These are phyloP conservation scores for Bedellia somnulentella DNA, from an alignment of 2,888 invertebrate species.

Conservation along the genomic window DNA sequence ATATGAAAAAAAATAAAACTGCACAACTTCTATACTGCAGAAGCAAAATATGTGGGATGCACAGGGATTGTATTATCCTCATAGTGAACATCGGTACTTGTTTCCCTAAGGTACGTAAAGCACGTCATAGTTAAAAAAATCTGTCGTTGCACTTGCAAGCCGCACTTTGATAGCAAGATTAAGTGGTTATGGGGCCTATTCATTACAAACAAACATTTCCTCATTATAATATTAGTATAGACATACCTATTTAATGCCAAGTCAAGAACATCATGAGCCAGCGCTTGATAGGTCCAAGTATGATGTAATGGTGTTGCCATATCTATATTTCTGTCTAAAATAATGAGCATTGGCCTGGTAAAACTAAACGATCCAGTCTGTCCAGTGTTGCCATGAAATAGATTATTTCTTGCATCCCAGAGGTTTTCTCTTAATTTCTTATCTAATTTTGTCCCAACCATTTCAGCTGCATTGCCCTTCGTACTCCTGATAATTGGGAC, in stretches of 20 bases:
- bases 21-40: too few relatives aligned
- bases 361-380: constrained; percentile 80
- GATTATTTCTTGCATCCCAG: constrained; percentile 93
- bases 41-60: too few relatives aligned
- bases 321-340: constrained; percentile 93
- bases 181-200: too few relatives aligned
- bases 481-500: constrained; percentile 92
- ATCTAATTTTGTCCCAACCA: constrained; percentile 95
- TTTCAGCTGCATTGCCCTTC: constrained; percentile 95
- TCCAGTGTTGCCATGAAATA: constrained; percentile 86
- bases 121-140: too few relatives aligned
- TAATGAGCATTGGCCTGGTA: constrained; percentile 88
- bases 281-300: constrained; percentile 99
- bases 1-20: too few relatives aligned
- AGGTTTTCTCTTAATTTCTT: constrained; percentile 96
- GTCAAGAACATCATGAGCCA: constrained; percentile 95
- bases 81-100: too few relatives aligned
- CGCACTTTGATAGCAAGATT: too few relatives aligned
- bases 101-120: too few relatives aligned
- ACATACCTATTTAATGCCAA: constrained; percentile 84
- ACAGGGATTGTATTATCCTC: too few relatives aligned
- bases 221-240: too few relatives aligned
- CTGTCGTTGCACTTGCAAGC: too few relatives aligned
- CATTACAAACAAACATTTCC: too few relatives aligned
- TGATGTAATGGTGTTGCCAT: constrained; percentile 98